Conservation (phyloP, 2,888 invertebrate genomes). For the Ferdinandea cuprea region DNA sequence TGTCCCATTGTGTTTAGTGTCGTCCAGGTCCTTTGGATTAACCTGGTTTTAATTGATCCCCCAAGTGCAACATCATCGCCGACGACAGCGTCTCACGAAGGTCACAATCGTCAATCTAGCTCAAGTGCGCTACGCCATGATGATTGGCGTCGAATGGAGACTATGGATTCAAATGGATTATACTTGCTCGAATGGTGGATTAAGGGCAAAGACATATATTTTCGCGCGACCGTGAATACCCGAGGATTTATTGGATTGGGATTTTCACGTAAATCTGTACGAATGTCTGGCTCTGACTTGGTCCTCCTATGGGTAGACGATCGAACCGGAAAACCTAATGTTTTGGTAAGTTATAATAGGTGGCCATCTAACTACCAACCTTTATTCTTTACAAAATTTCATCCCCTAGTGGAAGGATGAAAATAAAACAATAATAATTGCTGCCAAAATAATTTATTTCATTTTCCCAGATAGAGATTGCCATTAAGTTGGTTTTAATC, state of each 20-base stretch:
- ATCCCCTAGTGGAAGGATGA: too few species aligned
- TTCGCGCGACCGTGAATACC: conserved; percentile 91
- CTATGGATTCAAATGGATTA: conserved; percentile 82
- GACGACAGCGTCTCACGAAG: conserved; percentile 34
- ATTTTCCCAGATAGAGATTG: too few species aligned
- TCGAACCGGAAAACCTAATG: conserved; percentile 85
- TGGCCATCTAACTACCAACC: too few species aligned
- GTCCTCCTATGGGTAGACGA: conserved; percentile 95
- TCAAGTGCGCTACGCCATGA: conserved; percentile 77
- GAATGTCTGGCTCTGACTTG: conserved; percentile 92
- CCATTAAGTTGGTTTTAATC: too few species aligned
- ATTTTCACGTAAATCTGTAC: conserved; percentile 89
- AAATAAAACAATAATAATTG: too few species aligned
- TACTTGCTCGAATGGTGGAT: conserved; percentile 88
- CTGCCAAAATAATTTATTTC: too few species aligned
- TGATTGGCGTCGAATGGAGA: conserved; percentile 81
- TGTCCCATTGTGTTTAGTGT: conserved; percentile 24
- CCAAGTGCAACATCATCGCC: conserved; percentile 24
- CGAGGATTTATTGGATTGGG: conserved; percentile 94
- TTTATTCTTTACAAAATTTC: too few species aligned
- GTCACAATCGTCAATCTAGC: conserved; percentile 16
- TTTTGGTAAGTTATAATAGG: conserved; percentile 89
- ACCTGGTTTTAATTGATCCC: conserved; percentile 1
- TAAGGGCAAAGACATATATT: conserved; percentile 88
- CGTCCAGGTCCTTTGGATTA: conserved; percentile 13